These are phyloP conservation scores for Drosophila emarginata DNA, from an alignment of 2,888 invertebrate species.

Conservation along the genomic window DNA sequence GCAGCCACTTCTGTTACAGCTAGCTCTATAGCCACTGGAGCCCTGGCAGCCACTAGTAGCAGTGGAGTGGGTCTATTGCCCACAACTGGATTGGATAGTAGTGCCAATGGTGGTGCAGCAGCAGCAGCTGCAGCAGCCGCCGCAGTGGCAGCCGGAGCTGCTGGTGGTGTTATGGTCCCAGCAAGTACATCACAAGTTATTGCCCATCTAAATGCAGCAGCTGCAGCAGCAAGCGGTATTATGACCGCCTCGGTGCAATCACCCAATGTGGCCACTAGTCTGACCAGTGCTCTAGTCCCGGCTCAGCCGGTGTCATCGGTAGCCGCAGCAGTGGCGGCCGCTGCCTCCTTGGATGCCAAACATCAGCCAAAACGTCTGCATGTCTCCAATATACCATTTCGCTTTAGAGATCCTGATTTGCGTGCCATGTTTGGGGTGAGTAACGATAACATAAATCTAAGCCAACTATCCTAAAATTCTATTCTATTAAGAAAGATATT, in stretches of 20 bases:
- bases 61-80: conserved; percentile 69
- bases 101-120: conserved; percentile 59
- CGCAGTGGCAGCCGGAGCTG: conserved; percentile 41
- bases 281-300: conserved; percentile 83
- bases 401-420: conserved; percentile 99
- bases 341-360: conserved; percentile 84
- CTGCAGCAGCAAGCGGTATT: conserved; percentile 74
- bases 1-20: conserved; percentile 70
- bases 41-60: conserved; percentile 76
- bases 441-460: too few species aligned
- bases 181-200: conserved; percentile 80
- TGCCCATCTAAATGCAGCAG: conserved; percentile 79
- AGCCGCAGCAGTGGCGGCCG: conserved; percentile 80
- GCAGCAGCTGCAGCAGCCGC: conserved; percentile 24
- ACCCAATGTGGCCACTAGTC: conserved; percentile 82
- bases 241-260: conserved; percentile 81
- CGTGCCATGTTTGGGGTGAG: conserved; percentile 99
- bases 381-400: conserved; percentile 99
- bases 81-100: conserved; percentile 65
- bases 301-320: conserved; percentile 57
- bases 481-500: neutral
- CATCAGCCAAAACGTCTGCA: conserved; percentile 96
- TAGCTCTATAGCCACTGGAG: conserved; percentile 72
- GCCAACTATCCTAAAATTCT: neutral
- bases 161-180: conserved; percentile 40